Conservation (phyloP, 2,113 vertebrate genomes). For the Erinaceus europaeus region DNA sequence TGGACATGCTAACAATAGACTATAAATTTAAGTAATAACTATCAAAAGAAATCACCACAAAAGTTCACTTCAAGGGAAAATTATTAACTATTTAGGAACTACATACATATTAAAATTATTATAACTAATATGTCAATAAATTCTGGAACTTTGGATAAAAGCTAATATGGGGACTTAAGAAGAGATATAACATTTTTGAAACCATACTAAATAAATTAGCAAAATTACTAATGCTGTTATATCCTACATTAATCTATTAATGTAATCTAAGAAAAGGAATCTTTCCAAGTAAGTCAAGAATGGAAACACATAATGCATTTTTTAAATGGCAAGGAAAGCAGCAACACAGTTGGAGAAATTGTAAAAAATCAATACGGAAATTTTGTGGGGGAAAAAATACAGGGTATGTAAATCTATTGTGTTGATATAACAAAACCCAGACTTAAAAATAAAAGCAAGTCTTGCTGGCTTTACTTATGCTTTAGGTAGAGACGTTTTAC, state of each 20-base stretch:
- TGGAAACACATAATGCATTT: slow-evolving; percentile 23
- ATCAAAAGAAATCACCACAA: slow-evolving; percentile 58
- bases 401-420: slow-evolving; percentile 63
- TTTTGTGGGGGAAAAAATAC: slow-evolving; percentile 41
- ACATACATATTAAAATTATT: slow-evolving; percentile 39
- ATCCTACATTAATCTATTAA: slow-evolving; percentile 15
- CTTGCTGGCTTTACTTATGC: slow-evolving; percentile 75
- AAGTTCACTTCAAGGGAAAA: slow-evolving; percentile 51
- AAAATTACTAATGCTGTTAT: slow-evolving; percentile 31
- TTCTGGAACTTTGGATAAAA: slow-evolving; percentile 51
- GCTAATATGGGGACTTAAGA: slow-evolving; percentile 10
- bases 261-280: slow-evolving; percentile 32
- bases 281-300: slow-evolving; percentile 41
- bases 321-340: slow-evolving; percentile 47
- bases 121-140: slow-evolving; percentile 28
- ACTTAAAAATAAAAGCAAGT: slow-evolving; percentile 68
- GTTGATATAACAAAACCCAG: slow-evolving; percentile 65
- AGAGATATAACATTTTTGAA: slow-evolving; percentile 24
- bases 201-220: slow-evolving; percentile 18
- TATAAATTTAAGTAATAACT: slow-evolving; percentile 61
- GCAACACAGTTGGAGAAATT: slow-evolving; percentile 31
- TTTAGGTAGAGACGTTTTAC: slow-evolving; percentile 79
- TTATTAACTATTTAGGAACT: slow-evolving; percentile 59
- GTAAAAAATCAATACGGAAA: slow-evolving; percentile 47
- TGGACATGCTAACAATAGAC: slow-evolving; percentile 55